phyloP scores from a whole-genome alignment of 2,113 vertebrate species.

The Chaetura pelagica region DNA sequence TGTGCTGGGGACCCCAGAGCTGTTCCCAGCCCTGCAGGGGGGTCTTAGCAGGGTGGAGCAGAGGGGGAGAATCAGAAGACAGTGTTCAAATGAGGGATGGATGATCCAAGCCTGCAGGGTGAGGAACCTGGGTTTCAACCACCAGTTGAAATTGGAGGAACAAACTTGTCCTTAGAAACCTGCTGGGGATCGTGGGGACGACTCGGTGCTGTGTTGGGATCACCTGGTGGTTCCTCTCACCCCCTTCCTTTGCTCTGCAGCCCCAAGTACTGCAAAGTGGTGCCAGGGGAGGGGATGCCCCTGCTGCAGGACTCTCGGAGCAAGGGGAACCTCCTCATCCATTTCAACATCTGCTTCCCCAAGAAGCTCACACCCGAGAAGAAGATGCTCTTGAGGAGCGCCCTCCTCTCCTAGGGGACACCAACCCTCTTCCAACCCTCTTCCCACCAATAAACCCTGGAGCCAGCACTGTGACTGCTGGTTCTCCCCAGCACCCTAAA shows the following conservation, averaged over 20 bases:
- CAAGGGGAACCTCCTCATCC: conserved; percentile 88
- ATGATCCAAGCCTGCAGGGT: too few species aligned
- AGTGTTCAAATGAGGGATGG: background rate
- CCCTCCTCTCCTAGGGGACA: conserved; percentile 66
- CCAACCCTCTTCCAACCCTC: fast-evolving
- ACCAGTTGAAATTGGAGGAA: background rate
- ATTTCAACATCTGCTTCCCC: conserved; percentile 89
- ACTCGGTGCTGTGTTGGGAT: background rate
- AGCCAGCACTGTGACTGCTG: fast-evolving
- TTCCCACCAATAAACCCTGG: background rate
- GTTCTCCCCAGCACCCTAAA: background rate
- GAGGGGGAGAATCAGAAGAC: too few species aligned
- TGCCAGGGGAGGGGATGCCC: conserved; percentile 91
- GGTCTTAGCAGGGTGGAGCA: too few species aligned
- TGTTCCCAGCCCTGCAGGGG: too few species aligned
- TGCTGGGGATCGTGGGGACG: background rate
- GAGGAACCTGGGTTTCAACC: too few species aligned
- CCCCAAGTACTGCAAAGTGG: conserved; percentile 86
- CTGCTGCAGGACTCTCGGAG: conserved; percentile 70
- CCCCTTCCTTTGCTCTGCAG: conserved; percentile 63
- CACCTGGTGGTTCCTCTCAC: fast-evolving
- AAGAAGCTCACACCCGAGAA: conserved; percentile 80
- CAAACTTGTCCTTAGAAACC: background rate
- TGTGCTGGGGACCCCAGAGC: too few species aligned
- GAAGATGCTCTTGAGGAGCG: conserved; percentile 81